Evolutionary conservation across 2,113 vertebrate species (phyloP), one percentile per base, ranked within the genome.

Genomic region (Pampusana beccarii): DNA sequence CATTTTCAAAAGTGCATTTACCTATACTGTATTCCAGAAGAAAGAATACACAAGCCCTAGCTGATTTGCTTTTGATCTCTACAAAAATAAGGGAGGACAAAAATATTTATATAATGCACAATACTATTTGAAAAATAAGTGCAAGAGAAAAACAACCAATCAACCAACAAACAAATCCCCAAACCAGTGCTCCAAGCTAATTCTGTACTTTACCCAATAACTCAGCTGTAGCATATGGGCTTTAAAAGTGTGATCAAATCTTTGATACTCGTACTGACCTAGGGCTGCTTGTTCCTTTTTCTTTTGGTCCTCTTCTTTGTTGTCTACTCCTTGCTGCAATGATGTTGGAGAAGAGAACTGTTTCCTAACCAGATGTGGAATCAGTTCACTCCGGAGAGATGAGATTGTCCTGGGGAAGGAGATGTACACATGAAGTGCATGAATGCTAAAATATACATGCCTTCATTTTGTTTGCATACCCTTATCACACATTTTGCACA

Each of bases 301-400:
- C 96, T 98, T 99, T 97, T 98, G 98, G 93, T 98, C 98, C 48
- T 98, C 98, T 31, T 99, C 98, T 62, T 97, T 95, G 58, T 99
- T 98, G 31, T 98, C 98, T 92, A 98, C 98, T 42, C 86, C 93
- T 85, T 98, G 98, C 56, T 98, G 98, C 90, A 96, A 89, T 17
- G 95, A 98, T 36, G 86, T 42, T 48, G 97, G 96, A 95, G 98
- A 98, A 64, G 98, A 98, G 97, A 99, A 99, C 96, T 99, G 99
- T 91, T 99, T 99, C 80, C 98, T 98, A 85, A 99, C 99, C 93
- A 99, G 97, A 97, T 98, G 99, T 4, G 99, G 99, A 84, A 99
- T 98, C 96, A 99, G 91, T 95, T 99, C 99, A 42, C 99, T 99
- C 18, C 99, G 98, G 86, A 99, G 98, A 36, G 99, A 99, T 56